phyloP scores from a whole-genome alignment of 2,113 vertebrate genomes.

The Turnix velox region DNA sequence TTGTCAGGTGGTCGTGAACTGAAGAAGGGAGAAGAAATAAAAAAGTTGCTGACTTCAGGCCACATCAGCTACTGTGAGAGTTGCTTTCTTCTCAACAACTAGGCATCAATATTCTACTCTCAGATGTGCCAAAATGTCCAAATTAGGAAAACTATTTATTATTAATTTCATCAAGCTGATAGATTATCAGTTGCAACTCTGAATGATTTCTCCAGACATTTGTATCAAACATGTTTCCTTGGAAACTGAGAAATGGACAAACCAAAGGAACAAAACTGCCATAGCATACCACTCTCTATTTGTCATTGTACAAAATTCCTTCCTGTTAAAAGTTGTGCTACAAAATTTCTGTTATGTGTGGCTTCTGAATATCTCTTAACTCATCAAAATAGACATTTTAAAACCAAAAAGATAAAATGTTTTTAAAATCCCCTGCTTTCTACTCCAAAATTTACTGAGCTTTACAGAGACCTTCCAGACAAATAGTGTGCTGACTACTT shows the following conservation, averaged over 20 bases:
- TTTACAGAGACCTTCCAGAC: background rate
- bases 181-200: background rate
- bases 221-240: background rate
- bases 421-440: background rate
- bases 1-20: background rate
- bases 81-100: background rate
- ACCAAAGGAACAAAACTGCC: background rate
- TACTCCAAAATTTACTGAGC: background rate
- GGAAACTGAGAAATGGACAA: constrained; percentile 30
- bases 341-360: background rate
- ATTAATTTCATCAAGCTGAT: background rate
- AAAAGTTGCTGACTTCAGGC: background rate
- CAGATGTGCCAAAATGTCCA: background rate
- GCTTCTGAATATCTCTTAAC: background rate
- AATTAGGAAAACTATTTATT: background rate
- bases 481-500: background rate
- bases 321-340: background rate
- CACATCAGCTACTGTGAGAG: background rate
- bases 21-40: background rate
- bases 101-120: background rate
- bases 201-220: background rate
- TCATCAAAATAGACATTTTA: background rate
- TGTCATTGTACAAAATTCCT: background rate
- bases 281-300: background rate
- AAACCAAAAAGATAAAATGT: background rate